Evolutionary conservation across 2,113 vertebrate genomes (phyloP).

Genomic region (Patagioenas fasciata): DNA sequence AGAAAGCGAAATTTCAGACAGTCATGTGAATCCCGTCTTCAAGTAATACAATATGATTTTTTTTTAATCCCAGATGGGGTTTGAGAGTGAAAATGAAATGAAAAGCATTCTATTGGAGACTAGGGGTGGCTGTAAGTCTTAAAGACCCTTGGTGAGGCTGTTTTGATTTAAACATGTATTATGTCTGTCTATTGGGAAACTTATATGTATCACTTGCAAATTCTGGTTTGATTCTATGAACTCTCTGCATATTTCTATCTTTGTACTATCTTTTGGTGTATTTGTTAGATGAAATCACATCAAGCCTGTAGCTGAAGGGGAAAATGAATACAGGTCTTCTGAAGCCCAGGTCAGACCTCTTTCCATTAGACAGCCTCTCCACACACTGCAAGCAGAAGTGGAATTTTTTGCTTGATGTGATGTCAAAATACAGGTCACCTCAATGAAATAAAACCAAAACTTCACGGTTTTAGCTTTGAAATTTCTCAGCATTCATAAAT

Average conservation of each 20-base stretch:
- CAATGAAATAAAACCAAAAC: background rate
- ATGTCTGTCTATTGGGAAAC: background rate
- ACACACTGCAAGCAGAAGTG: background rate
- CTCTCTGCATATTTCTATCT: background rate
- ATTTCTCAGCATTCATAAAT: background rate
- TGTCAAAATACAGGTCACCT: conserved; percentile 17
- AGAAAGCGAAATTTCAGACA: background rate
- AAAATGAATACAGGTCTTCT: conserved; percentile 1
- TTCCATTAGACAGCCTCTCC: background rate
- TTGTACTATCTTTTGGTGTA: background rate
- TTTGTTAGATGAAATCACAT: conserved; percentile 1
- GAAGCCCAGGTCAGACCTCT: conserved; percentile 8
- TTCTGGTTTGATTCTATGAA: background rate
- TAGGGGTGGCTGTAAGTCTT: background rate
- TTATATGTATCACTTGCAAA: background rate
- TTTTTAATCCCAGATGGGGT: background rate
- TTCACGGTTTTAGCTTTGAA: background rate
- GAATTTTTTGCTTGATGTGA: background rate
- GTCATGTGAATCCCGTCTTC: background rate
- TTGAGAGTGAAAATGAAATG: background rate
- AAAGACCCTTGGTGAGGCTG: background rate
- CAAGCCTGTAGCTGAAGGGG: background rate
- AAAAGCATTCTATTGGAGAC: background rate
- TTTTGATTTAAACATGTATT: background rate
- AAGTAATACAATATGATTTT: background rate